Conservation (phyloP, 2,113 vertebrate genomes). For the Genyomyrus donnyi region DNA sequence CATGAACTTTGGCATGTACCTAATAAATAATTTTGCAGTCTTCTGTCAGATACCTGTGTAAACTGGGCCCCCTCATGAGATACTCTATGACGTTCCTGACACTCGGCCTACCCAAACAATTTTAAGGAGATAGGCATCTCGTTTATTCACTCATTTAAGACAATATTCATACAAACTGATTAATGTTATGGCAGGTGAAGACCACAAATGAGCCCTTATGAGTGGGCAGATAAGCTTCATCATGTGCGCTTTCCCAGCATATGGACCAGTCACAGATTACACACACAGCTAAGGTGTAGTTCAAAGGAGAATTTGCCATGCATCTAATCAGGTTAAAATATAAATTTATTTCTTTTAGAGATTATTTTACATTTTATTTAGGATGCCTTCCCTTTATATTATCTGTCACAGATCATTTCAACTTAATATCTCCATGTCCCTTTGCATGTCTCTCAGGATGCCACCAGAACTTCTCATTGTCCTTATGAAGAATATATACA, state of each 20-base stretch:
- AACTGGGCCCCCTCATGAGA: neutral
- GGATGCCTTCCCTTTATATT: neutral
- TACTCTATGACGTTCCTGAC: neutral
- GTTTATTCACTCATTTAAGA: constrained; percentile 10
- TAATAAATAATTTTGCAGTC: constrained; percentile 10
- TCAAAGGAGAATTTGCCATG: neutral
- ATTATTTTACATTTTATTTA: neutral
- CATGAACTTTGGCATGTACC: constrained; percentile 1
- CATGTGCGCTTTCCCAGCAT: neutral
- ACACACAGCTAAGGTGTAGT: neutral
- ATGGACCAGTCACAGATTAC: neutral
- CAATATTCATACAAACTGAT: neutral
- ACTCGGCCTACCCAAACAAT: neutral
- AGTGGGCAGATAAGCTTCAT: neutral
- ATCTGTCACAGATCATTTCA: neutral
- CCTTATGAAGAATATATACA: neutral
- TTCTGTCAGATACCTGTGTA: neutral
- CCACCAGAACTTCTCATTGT: neutral
- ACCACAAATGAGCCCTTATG: constrained; percentile 10
- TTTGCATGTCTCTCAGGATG: neutral
- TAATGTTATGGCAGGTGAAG: constrained; percentile 10
- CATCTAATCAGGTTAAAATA: neutral
- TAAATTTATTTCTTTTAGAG: neutral
- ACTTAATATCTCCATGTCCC: neutral
- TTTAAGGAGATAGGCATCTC: neutral